Conservation (phyloP, 1,140 invertebrate species). For the Drosophila sp. region DNA sequence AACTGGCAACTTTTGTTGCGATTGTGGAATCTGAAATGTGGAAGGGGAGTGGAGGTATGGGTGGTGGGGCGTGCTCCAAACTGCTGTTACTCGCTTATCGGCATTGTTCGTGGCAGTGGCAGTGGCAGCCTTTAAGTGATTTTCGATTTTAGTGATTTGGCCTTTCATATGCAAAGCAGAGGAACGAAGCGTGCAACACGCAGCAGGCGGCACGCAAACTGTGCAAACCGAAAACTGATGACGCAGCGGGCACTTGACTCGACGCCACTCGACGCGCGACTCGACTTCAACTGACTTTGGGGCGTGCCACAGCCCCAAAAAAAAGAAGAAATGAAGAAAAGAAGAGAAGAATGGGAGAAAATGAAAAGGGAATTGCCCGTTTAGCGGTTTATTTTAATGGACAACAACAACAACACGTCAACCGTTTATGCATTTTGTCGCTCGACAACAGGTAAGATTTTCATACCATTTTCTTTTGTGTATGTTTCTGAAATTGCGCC, state of each 20-base stretch:
- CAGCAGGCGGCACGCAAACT: neutral
- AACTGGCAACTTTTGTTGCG: constrained; percentile 57
- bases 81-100: constrained; percentile 52
- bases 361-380: constrained; percentile 56
- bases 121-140: constrained; percentile 52
- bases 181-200: constrained; percentile 6
- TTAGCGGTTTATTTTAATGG: constrained; percentile 80
- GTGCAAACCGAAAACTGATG: constrained; percentile 39
- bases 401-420: constrained; percentile 20
- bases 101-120: constrained; percentile 47
- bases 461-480: constrained; percentile 38
- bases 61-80: neutral
- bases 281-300: constrained; percentile 14
- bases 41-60: no score
- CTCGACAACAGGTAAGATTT: constrained; percentile 48
- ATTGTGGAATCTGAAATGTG: constrained; percentile 34
- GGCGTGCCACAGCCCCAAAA: constrained; percentile 55
- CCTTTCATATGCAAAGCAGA: constrained; percentile 78
- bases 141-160: constrained; percentile 60
- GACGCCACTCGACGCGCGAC: constrained; percentile 7
- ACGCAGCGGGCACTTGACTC: constrained; percentile 50
- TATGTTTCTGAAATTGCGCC: constrained; percentile 59
- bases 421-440: constrained; percentile 58
- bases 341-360: no score
- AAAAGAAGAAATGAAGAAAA: constrained; percentile 1